A percentile compares a stretch with the other conserved stretches of the same genome.
Conservation (phyloP, 2,113 vertebrate genomes). For the Pelvicachromis taeniatus region DNA sequence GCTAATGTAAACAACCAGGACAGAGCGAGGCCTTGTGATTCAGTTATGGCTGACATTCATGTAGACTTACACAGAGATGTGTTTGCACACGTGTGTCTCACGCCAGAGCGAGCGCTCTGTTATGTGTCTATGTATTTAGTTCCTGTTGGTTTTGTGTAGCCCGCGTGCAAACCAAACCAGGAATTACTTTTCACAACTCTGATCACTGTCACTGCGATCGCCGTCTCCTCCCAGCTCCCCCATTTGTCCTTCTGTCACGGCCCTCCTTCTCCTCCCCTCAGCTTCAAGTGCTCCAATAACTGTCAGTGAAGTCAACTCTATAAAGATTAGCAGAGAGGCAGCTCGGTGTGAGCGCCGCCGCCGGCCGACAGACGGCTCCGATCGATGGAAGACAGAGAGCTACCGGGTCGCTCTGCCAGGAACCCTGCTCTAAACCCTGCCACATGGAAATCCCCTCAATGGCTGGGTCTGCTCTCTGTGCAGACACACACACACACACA, state of each 20-base stretch:
- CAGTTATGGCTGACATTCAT: background rate
- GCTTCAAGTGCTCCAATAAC: constrained; percentile 62
- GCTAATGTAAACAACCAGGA: constrained; percentile 1
- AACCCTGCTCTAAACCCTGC: constrained; percentile 27
- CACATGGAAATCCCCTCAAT: constrained; percentile 39
- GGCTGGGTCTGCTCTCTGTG: background rate
- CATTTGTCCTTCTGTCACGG: constrained; percentile 34
- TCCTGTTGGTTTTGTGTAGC: background rate
- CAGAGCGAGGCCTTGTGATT: background rate
- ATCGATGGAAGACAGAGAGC: constrained; percentile 55
- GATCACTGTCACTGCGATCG: constrained; percentile 15
- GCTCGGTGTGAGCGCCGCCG: constrained; percentile 58
- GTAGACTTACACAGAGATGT: background rate
- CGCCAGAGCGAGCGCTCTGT: background rate
- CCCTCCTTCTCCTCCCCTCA: constrained; percentile 24
- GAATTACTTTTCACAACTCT: constrained; percentile 9
- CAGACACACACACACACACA: background rate
- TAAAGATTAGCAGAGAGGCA: constrained; percentile 68
- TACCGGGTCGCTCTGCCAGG: constrained; percentile 1
- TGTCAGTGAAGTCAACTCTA: constrained; percentile 66
- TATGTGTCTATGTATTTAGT: background rate
- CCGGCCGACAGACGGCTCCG: constrained; percentile 59
- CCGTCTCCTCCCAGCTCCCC: background rate
- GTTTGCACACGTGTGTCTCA: background rate
- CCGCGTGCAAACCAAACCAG: background rate